A percentile compares a stretch with the other conserved stretches of the same genome.
Conservation (phyloP, 2,113 vertebrate species). For the cat (Felis catus) region DNA sequence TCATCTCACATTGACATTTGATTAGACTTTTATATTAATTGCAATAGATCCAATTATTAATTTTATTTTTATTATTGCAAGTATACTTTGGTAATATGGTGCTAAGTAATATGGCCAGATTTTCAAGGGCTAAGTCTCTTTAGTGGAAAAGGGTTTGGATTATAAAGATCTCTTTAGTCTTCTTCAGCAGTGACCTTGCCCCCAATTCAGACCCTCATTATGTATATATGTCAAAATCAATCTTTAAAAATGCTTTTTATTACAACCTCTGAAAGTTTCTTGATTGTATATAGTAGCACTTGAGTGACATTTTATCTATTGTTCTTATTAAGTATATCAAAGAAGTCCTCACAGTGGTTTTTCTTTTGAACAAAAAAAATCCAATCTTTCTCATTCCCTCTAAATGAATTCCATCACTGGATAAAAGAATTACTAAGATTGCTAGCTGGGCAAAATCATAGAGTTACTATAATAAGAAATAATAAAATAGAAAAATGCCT, state of each 20-base stretch:
- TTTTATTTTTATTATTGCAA: conserved; percentile 30
- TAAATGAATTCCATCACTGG: conserved; percentile 72
- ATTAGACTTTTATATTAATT: conserved; percentile 21
- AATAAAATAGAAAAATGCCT: neutral
- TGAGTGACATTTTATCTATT: conserved; percentile 82
- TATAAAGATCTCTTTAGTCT: conserved; percentile 10
- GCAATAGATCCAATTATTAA: neutral
- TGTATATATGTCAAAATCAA: conserved; percentile 75
- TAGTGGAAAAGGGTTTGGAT: neutral
- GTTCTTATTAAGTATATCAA: conserved; percentile 80
- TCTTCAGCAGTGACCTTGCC: neutral
- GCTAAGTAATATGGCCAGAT: neutral
- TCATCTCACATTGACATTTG: neutral
- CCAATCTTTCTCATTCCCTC: conserved; percentile 49
- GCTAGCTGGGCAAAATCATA: conserved; percentile 78
- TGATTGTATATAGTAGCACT: conserved; percentile 79
- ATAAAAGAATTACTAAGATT: conserved; percentile 80
- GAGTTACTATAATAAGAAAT: conserved; percentile 61
- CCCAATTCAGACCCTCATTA: conserved; percentile 5
- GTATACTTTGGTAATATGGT: neutral
- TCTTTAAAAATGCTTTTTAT: conserved; percentile 79
- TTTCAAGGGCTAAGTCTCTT: neutral
- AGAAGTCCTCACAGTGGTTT: conserved; percentile 77
- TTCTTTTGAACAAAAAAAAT: conserved; percentile 81
- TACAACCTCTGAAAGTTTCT: conserved; percentile 76